These are phyloP conservation scores for Sitobion miscanthi DNA, from an alignment of 1,140 invertebrate species.

Conservation along the genomic window DNA sequence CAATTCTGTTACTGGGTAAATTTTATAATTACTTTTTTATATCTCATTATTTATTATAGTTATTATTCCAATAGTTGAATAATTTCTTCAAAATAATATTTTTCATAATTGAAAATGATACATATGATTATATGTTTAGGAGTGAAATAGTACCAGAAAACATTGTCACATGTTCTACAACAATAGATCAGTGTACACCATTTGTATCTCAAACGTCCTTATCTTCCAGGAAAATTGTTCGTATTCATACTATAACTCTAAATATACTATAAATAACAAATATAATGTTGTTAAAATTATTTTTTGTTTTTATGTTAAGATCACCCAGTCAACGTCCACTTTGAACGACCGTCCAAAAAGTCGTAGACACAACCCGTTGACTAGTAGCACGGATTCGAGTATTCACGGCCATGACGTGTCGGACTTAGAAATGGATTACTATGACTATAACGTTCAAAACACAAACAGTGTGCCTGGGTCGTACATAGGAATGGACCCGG, in stretches of 20 bases:
- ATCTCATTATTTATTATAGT: background rate
- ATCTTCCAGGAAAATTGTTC: conserved; percentile 29
- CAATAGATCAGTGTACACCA: conserved; percentile 18
- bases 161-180: background rate
- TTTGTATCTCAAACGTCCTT: conserved; percentile 34
- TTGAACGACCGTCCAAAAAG: background rate
- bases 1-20: background rate
- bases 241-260: background rate
- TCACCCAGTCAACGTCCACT: conserved; percentile 24
- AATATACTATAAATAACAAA: background rate
- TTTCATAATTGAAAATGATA: background rate
- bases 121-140: conserved; percentile 24
- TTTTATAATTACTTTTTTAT: background rate
- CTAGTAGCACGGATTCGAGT: conserved; percentile 75
- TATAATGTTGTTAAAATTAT: background rate
- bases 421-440: conserved; percentile 85
- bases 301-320: background rate
- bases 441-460: conserved; percentile 84
- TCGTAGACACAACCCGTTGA: conserved; percentile 11
- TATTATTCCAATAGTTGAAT: background rate
- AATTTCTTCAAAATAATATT: background rate
- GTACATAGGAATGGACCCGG: conserved; percentile 84
- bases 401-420: conserved; percentile 67
- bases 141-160: conserved; percentile 20
- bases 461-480: conserved; percentile 81